These are phyloP conservation scores for Holacanthus passer DNA, from an alignment of 2,113 vertebrate genomes.

Conservation along the genomic window DNA sequence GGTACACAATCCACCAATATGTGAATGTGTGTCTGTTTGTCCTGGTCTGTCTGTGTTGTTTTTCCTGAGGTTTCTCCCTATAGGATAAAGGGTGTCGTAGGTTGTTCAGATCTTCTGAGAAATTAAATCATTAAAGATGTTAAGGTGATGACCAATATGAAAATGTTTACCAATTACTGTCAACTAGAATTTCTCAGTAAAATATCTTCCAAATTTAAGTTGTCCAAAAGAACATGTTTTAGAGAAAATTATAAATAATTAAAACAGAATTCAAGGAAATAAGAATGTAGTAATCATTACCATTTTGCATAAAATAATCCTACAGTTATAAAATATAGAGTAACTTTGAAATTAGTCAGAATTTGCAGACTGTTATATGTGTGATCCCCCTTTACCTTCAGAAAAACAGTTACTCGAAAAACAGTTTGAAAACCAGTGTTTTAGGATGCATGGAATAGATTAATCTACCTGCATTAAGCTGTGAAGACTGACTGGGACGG, in stretches of 20 bases:
- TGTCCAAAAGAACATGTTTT: background rate
- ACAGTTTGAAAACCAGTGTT: background rate
- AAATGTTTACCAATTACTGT: background rate
- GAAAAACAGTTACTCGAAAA: background rate
- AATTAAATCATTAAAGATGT: too few species aligned
- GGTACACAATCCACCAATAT: too few species aligned
- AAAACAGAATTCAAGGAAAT: background rate
- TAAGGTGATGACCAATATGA: background rate
- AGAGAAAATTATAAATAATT: background rate
- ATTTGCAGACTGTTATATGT: too few species aligned
- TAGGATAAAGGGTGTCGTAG: background rate
- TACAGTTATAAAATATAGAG: background rate
- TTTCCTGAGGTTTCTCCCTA: too few species aligned
- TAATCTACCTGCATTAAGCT: conserved; percentile 80
- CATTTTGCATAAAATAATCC: background rate
- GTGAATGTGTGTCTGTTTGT: too few species aligned
- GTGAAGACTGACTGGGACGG: conserved; percentile 53
- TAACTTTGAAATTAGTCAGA: background rate
- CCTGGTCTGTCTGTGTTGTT: too few species aligned
- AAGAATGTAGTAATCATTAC: background rate
- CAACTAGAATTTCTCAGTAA: background rate
- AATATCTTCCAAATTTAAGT: background rate
- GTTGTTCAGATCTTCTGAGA: background rate
- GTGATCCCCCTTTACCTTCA: background rate
- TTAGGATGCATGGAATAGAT: background rate